Evolutionary conservation across 2,888 invertebrate species (phyloP), one percentile per base, ranked within the genome.

Genomic region (Oxystoma pomonae): DNA sequence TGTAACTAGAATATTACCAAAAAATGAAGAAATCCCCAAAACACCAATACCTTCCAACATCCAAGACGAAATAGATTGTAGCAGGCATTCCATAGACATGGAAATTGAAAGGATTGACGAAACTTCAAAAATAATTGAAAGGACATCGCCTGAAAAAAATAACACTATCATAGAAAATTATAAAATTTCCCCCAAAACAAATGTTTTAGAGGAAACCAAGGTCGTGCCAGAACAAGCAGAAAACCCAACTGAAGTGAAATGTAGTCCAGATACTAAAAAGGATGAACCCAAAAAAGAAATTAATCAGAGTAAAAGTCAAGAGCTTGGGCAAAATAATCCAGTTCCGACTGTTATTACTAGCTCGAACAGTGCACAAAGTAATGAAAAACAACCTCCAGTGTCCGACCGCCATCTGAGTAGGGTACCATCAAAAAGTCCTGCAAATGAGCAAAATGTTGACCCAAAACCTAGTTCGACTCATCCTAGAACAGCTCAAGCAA

Each of bases 51-150:
- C 35, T 35, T 7, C 35, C 20, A 53, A 18, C 22, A 17, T 35
- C 18, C 62, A 66, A 20, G 64, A 60, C 17, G 62, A 64, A 20
- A 57, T 53, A 12, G 70, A 72, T 35, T 70, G 69, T 5, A 72
- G 72, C 20, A 68, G 72, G 55, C 74, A 72, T 68, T 74, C 73
- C 9, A 71, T 72, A 9, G 74, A 75, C 63, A 74, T 75, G 74
- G 75, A 75, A 60, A 70, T 75, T 16, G 75, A 75, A 55, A 75
- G 74, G 57, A 68, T 71, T 35, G 74, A 74, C 22, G 70, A 73
- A 18, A 65, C 65, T 58, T 65, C 65, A 58, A 60, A 62, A 17
- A 59, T 62, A 52, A 51, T 59, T 20, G 61, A 61, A 61, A 58
- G 65, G 61, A 55, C 68, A 20, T 21, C 51, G 9, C 58, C 63